Conservation (phyloP, 2,888 invertebrate species). For the Coelopa pilipes region DNA sequence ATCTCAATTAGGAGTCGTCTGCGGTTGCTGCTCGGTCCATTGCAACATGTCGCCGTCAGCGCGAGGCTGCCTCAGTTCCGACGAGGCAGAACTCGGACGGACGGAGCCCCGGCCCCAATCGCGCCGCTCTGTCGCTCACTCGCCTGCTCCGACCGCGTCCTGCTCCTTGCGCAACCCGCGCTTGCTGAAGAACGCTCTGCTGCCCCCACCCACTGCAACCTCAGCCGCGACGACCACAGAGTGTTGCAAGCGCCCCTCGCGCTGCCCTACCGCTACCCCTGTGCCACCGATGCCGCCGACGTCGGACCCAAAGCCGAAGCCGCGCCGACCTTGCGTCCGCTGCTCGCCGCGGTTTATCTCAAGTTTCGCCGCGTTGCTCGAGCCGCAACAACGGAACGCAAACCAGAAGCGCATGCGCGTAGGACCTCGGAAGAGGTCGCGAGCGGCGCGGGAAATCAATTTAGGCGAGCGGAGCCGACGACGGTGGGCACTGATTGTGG, state of each 20-base stretch:
- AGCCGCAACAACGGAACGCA: not conserved
- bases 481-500: no score
- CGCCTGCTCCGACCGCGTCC: no score
- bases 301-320: not conserved
- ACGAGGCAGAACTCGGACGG: no score
- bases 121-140: not conserved
- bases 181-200: not conserved
- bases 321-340: slow-evolving; percentile 27
- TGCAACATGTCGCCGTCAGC: no score
- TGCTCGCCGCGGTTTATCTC: slow-evolving; percentile 32
- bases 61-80: not conserved
- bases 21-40: not conserved
- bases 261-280: not conserved
- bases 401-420: slow-evolving; percentile 14
- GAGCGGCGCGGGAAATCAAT: not conserved
- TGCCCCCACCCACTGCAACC: not conserved
- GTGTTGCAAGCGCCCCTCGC: slow-evolving; percentile 25
- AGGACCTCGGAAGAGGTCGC: not conserved
- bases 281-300: not conserved
- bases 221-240: not conserved
- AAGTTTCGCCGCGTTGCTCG: slow-evolving; percentile 23
- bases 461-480: no score
- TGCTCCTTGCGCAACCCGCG: not conserved
- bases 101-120: not conserved
- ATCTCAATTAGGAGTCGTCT: not conserved